These are phyloP conservation scores for Danio choprae DNA, from an alignment of 2,797 vertebrate species.

Conservation along the genomic window DNA sequence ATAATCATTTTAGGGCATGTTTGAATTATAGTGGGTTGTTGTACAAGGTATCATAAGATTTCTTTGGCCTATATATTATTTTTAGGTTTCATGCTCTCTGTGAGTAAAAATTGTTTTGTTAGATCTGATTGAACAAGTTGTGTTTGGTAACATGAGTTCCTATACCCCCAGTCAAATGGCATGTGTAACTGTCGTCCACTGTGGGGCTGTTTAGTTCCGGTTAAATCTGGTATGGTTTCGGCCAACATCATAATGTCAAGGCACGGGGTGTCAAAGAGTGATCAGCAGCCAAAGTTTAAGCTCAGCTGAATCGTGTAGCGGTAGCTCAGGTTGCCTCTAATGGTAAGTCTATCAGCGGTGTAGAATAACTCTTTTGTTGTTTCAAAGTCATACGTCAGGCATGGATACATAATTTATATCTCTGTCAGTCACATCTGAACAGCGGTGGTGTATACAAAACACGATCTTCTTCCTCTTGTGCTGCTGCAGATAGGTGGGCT, in stretches of 20 bases:
- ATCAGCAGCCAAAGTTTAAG: slow-evolving; percentile 54
- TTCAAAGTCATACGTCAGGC: slow-evolving; percentile 69
- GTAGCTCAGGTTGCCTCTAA: slow-evolving; percentile 71
- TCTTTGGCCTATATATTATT: not conserved
- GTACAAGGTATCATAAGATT: not conserved
- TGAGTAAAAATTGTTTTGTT: not conserved
- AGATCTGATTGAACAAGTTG: not conserved
- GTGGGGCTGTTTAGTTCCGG: not conserved
- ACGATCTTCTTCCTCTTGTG: slow-evolving; percentile 56
- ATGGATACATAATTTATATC: slow-evolving; percentile 75
- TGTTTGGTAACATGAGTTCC: not conserved
- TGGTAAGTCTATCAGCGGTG: slow-evolving; percentile 61
- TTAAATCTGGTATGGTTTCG: slow-evolving; percentile 26
- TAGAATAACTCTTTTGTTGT: slow-evolving; percentile 66
- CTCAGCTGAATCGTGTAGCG: slow-evolving; percentile 54
- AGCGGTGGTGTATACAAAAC: slow-evolving; percentile 24
- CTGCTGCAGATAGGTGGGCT: slow-evolving; percentile 87
- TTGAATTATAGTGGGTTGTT: not conserved
- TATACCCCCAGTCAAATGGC: not conserved
- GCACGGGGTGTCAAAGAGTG: slow-evolving; percentile 39
- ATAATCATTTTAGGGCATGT: not conserved
- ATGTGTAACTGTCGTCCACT: not conserved
- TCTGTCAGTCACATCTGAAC: slow-evolving; percentile 58
- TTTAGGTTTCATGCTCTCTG: not conserved
- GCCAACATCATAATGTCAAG: slow-evolving; percentile 52